Base-by-base conservation (phyloP, 2,797 vertebrate species). In the Sebastes dallii region DNA sequence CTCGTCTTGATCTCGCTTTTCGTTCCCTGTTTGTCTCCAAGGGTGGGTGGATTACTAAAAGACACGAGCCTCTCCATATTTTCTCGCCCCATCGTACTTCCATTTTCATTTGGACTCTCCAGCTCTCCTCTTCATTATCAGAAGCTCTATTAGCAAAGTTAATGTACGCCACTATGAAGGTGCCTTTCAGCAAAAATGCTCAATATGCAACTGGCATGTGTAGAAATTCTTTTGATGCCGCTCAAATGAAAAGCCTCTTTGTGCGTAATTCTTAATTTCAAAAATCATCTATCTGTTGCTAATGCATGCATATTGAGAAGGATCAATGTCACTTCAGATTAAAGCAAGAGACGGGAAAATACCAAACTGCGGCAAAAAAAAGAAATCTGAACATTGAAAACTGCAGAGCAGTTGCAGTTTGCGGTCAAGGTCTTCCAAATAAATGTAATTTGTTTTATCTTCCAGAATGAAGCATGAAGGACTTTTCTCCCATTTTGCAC, bases 381-480 rank as follows among this genome's bases (percentile, higher is more conserved):
- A 66, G 54, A 29, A 27, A 36, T 36, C 12, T 14, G n/a, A 67
- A 46, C 65, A 62, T 65, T 77, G 12, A 66, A 83, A 87, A 82
- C 24, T 64, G 52, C 29, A 25, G 75, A 64, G 36, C 10, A 9
- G 27, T 66, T 66, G 56, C 8, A 18, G 72, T 84, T 90, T 81
- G 75, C 62, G 74, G 42, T 27, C 85, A 85, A 87, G 77, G 86
- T 81, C 83, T 83, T 78, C 62, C 75, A 89, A 91, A 92, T 86
- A 83, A 83, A 79, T 72, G 81, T 82, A 80, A 91, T 87, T 89
- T 82, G 66, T 79, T 80, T 86, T 86, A 86, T 91, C 75, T 80
- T 52, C 85, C 74, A 80, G 85, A 91, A 80, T 77, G 86, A 86
- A 84, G 91, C 92, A 86, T 92, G 89, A 93, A 92, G 90, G 92